phyloP scores from a whole-genome alignment of 2,797 vertebrate genomes.

The Lepus oiostolus region DNA sequence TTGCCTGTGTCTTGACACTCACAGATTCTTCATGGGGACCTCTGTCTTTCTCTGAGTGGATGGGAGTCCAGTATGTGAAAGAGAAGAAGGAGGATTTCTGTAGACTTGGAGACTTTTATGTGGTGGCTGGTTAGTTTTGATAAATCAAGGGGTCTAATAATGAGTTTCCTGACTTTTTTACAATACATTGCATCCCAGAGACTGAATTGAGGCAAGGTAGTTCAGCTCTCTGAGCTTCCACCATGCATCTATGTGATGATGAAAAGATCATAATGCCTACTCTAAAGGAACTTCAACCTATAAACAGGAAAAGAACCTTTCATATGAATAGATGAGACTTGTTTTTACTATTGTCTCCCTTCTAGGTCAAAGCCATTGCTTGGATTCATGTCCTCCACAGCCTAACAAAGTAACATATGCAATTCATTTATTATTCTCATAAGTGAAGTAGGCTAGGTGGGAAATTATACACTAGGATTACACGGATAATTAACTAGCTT shows the following conservation, averaged over 20 bases:
- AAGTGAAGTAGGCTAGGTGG: constrained; percentile 69
- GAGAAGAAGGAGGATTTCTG: not conserved
- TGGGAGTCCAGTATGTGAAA: not conserved
- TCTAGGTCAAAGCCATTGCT: constrained; percentile 57
- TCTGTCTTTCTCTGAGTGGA: not conserved
- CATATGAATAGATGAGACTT: not conserved
- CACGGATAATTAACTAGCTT: constrained; percentile 79
- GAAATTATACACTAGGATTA: constrained; percentile 79
- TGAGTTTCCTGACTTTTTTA: not conserved
- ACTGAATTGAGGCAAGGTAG: not conserved
- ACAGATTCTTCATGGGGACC: not conserved
- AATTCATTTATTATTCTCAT: constrained; percentile 75
- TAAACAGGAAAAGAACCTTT: not conserved
- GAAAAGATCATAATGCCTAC: not conserved
- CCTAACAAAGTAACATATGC: constrained; percentile 68
- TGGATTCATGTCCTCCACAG: constrained; percentile 24
- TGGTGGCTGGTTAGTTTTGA: not conserved
- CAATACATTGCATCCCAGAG: not conserved
- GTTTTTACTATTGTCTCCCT: not conserved
- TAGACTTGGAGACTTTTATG: not conserved
- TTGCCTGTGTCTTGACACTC: not conserved
- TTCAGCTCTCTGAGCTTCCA: not conserved
- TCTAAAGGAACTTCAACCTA: not conserved
- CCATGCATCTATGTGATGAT: not conserved
- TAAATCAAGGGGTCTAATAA: not conserved